Evolutionary conservation across 1,140 invertebrate species (phyloP).

Genomic region (Calephelis nemesis): DNA sequence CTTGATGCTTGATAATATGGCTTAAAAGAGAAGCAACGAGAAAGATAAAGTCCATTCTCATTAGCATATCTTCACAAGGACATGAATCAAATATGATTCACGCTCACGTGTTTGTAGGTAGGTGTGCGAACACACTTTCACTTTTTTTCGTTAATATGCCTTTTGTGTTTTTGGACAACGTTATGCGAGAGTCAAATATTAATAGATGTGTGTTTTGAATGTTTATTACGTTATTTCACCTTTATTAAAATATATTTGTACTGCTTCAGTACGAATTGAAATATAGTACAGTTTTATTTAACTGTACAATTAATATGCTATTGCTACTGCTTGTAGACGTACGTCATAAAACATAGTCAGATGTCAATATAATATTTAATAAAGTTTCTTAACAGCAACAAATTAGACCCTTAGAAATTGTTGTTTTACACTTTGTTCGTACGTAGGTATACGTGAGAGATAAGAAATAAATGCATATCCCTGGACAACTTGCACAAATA

Average conservation of each 20-base stretch:
- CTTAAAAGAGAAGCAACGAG: neutral
- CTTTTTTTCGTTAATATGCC: constrained; percentile 72
- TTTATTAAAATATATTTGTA: neutral
- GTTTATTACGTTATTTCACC: neutral
- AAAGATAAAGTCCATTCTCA: constrained; percentile 8
- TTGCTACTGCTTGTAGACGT: too few species aligned
- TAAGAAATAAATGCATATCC: too few species aligned
- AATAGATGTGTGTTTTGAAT: constrained; percentile 21
- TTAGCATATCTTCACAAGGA: constrained; percentile 30
- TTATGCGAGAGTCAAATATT: constrained; percentile 45
- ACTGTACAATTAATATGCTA: too few species aligned
- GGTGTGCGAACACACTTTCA: constrained; percentile 52
- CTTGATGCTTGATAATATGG: neutral
- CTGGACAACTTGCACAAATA: too few species aligned
- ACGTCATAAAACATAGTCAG: too few species aligned
- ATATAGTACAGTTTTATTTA: neutral
- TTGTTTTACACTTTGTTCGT: too few species aligned
- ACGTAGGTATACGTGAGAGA: too few species aligned
- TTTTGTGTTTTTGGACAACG: constrained; percentile 70
- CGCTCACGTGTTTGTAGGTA: constrained; percentile 35
- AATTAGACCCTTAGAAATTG: too few species aligned
- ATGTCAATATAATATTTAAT: too few species aligned
- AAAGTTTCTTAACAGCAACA: too few species aligned
- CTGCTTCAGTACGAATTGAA: neutral
- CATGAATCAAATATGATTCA: constrained; percentile 32